phyloP scores from a whole-genome alignment of 2,113 vertebrate species.

The Peromyscus maniculatus region DNA sequence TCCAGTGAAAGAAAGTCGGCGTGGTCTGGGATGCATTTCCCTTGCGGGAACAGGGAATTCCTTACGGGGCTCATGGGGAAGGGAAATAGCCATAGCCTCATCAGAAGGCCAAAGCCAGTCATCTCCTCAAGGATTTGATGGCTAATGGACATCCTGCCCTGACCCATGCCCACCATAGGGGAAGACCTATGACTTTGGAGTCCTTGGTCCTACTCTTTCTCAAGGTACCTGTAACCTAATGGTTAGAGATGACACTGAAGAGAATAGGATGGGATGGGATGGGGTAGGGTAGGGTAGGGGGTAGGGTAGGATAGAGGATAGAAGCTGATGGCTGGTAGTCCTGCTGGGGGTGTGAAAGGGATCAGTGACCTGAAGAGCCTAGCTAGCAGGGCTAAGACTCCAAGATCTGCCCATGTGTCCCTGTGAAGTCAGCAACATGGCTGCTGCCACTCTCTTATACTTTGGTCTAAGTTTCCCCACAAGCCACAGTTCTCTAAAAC shows the following conservation, averaged over 20 bases:
- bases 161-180: neutral
- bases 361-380: neutral
- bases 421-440: neutral
- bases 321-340: neutral
- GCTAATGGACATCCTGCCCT: neutral
- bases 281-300: no score
- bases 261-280: no score
- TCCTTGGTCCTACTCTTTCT: neutral
- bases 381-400: neutral
- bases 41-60: neutral
- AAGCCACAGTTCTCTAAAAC: neutral
- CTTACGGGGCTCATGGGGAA: neutral
- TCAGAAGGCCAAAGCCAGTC: neutral
- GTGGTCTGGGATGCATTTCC: neutral
- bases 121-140: neutral
- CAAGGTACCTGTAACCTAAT: neutral
- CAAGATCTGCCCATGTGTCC: neutral
- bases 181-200: neutral
- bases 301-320: no score
- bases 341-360: neutral
- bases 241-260: neutral
- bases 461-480: neutral
- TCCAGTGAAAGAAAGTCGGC: neutral
- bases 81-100: neutral
- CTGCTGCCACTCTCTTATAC: neutral